Evolutionary conservation across 2,797 vertebrate genomes (phyloP).

Genomic region (Chelidonichthys spinosus): DNA sequence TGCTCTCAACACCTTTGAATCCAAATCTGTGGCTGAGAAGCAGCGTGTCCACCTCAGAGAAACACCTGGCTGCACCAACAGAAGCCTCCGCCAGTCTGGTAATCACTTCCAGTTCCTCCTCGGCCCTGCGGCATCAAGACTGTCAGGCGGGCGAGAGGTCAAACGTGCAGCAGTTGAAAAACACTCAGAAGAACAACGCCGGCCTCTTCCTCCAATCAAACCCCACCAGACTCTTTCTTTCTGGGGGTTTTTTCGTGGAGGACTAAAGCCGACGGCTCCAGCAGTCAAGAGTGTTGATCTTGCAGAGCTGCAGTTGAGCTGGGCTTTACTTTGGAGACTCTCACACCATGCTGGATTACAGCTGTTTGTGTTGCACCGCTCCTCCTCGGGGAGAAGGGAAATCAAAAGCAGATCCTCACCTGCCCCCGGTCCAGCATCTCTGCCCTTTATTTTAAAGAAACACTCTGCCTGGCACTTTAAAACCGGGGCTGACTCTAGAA

Average conservation of each 20-base stretch:
- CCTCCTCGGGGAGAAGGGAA: slow-evolving; percentile 31
- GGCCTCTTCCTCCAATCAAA: slow-evolving; percentile 17
- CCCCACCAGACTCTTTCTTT: slow-evolving; percentile 6
- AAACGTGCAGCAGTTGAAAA: slow-evolving; percentile 44
- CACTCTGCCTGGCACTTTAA: slow-evolving; percentile 27
- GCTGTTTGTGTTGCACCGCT: slow-evolving; percentile 31
- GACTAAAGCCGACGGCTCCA: slow-evolving; percentile 31
- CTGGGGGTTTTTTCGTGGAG: slow-evolving; percentile 5
- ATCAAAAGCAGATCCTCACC: slow-evolving; percentile 51
- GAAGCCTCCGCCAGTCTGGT: slow-evolving; percentile 50
- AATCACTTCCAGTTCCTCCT: slow-evolving; percentile 60
- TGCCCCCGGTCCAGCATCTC: slow-evolving; percentile 48
- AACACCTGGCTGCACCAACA: slow-evolving; percentile 56
- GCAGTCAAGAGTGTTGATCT: slow-evolving; percentile 37
- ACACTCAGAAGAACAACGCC: slow-evolving; percentile 24
- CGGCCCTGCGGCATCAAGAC: slow-evolving; percentile 28
- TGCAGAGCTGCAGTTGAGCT: slow-evolving; percentile 52
- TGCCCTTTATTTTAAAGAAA: slow-evolving; percentile 42
- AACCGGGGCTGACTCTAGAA: slow-evolving; percentile 11
- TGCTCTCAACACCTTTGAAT: slow-evolving; percentile 28
- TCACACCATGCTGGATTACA: slow-evolving; percentile 50
- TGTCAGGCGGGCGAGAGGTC: slow-evolving; percentile 41
- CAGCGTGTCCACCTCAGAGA: slow-evolving; percentile 16
- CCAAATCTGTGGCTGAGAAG: slow-evolving; percentile 31
- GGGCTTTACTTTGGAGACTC: slow-evolving; percentile 42